Evolutionary conservation across 2,113 vertebrate genomes (phyloP).

Genomic region (Platanista minor): DNA sequence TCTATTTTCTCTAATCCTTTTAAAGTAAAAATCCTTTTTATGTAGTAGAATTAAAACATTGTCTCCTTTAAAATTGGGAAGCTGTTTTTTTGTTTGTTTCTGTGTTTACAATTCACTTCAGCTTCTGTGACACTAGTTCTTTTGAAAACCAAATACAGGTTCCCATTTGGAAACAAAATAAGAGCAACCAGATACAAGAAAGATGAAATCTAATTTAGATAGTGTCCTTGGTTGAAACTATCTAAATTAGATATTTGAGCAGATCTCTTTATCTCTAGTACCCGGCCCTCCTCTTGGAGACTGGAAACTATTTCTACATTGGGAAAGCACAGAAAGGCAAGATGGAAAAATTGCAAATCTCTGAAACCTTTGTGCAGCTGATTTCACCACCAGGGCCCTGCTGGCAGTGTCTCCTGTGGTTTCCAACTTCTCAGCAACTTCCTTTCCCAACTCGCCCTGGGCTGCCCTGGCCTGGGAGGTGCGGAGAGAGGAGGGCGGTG

Average conservation of each 20-base stretch:
- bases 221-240: background rate
- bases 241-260: background rate
- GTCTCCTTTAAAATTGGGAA: background rate
- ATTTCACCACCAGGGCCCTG: background rate
- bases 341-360: background rate
- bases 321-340: background rate
- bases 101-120: background rate
- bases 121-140: background rate
- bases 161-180: background rate
- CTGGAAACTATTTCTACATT: background rate
- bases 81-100: background rate
- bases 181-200: background rate
- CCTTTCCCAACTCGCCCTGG: background rate
- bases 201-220: background rate
- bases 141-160: background rate
- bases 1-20: background rate
- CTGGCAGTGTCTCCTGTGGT: background rate
- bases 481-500: background rate
- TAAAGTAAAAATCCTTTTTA: background rate
- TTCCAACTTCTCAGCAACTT: background rate
- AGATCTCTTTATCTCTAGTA: background rate
- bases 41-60: background rate
- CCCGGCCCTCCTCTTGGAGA: background rate
- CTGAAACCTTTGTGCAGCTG: background rate
- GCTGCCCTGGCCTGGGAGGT: background rate